These are phyloP conservation scores for Cephus sareptanus DNA, from an alignment of 2,888 invertebrate species.

Conservation along the genomic window DNA sequence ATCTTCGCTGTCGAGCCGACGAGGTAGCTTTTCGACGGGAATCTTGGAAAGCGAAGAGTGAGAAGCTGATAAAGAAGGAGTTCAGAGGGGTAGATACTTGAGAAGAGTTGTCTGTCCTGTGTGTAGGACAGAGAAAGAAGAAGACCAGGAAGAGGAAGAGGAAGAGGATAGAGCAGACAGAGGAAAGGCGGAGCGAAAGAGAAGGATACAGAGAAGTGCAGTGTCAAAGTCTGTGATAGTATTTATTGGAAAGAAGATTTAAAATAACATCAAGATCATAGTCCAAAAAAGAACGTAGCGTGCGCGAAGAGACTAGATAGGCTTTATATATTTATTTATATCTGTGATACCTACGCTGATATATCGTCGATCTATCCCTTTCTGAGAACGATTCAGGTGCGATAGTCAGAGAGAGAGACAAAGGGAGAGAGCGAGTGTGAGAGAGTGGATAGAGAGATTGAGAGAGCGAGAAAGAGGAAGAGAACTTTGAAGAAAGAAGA, in stretches of 20 bases:
- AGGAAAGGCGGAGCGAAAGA: conserved; percentile 13
- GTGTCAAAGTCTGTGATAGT: conserved; percentile 64
- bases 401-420: conserved; percentile 24
- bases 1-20: conserved; percentile 29
- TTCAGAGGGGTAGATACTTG: conserved; percentile 3
- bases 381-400: not conserved
- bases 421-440: conserved; percentile 8
- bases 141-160: conserved; percentile 11
- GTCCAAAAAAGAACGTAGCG: conserved; percentile 11
- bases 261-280: conserved; percentile 27
- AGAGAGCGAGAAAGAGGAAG: conserved; percentile 20
- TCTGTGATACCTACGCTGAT: conserved; percentile 64
- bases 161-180: conserved; percentile 11
- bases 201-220: conserved; percentile 34
- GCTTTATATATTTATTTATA: conserved; percentile 65
- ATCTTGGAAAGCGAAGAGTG: conserved; percentile 16
- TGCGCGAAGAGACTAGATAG: conserved; percentile 46
- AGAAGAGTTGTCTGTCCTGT: conserved; percentile 7
- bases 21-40: conserved; percentile 14
- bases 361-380: conserved; percentile 46
- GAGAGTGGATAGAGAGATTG: not conserved
- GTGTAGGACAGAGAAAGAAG: conserved; percentile 7
- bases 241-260: conserved; percentile 56
- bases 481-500: not conserved
- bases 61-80: conserved; percentile 8